Base-by-base conservation (phyloP, 2,113 vertebrate species). In the human region DNA sequence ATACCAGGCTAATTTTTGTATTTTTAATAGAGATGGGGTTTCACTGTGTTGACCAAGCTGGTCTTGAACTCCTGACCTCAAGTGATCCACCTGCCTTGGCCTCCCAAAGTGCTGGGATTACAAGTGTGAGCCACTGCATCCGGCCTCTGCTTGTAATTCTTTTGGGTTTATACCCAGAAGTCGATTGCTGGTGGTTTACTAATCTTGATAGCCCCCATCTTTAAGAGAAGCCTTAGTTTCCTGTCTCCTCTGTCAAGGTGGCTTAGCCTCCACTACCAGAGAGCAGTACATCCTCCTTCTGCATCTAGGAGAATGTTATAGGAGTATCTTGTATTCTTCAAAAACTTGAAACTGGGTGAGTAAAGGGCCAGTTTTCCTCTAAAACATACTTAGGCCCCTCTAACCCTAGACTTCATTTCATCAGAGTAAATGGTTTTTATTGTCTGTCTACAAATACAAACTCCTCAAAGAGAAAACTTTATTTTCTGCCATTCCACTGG, bases 401-500 rank as follows among this genome's bases (percentile, higher is more conserved):
- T 38, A 87, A 45, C 73, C 32, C 89, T 66, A 70, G 76, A 68
- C 30, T 66, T 82, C 50, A 55, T 89, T 73, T 95, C 25, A 68
- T 93, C 57, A 61, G 9, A 57, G 6, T 61, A 20, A 75, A 68
- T 82, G 18, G 32, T 7, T 89, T 84, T 95, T 84, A 13, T 13
- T 70, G 20, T 38, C 43, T 50, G 84, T 45, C 59, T 87, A 81
- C 52, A 88, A 76, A 83, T 70, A 27, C 8, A 75, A 92, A 81
- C 18, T 50, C 80, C 52, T 75, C 43, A 94, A 55, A 92, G 25
- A 83, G 2, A 96, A 90, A 97, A 80, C 45, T 96, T 94, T 82
- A 85, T 86, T 90, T 95, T 81, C 90, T 97, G 96, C 96, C 59
- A 93, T 75, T 35, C 84, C 5, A 1, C 13, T 94, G 83, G 89